These are phyloP conservation scores for Oncorhynchus clarkii DNA, from an alignment of 2,113 vertebrate genomes.

Conservation along the genomic window DNA sequence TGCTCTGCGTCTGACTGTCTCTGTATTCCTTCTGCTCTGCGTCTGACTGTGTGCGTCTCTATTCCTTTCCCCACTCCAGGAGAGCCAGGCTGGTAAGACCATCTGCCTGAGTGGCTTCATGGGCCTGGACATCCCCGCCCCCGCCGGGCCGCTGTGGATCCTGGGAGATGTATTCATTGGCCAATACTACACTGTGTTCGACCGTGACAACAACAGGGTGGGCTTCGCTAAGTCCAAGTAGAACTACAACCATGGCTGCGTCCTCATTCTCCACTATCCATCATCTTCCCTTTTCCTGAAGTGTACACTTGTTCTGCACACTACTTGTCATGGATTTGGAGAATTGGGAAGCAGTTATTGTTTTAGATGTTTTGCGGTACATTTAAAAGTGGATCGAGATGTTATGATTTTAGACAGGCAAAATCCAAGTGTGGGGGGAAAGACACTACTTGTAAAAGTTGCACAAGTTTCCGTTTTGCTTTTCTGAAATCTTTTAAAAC, in stretches of 20 bases:
- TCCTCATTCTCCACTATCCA: too few species aligned
- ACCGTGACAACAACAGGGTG: slow-evolving; percentile 85
- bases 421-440: too few species aligned
- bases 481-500: slow-evolving; percentile 26
- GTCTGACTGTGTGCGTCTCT: neutral
- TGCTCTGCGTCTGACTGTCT: neutral
- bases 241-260: too few species aligned
- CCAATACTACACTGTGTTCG: slow-evolving; percentile 88
- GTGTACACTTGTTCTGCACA: neutral
- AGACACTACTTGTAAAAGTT: slow-evolving; percentile 13
- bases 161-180: slow-evolving; percentile 98
- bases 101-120: slow-evolving; percentile 95
- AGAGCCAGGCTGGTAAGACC: slow-evolving; percentile 69
- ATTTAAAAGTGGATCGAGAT: neutral
- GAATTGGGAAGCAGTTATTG: neutral
- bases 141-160: slow-evolving; percentile 93
- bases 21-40: neutral
- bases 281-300: neutral
- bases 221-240: slow-evolving; percentile 84
- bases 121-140: slow-evolving; percentile 89
- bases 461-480: slow-evolving; percentile 46
- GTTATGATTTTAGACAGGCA: neutral
- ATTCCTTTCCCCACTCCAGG: slow-evolving; percentile 60
- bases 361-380: neutral
- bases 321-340: neutral